Evolutionary conservation across 2,797 vertebrate species (phyloP), one percentile per base, ranked within the genome.

Genomic region (Gambusia yucatana): DNA sequence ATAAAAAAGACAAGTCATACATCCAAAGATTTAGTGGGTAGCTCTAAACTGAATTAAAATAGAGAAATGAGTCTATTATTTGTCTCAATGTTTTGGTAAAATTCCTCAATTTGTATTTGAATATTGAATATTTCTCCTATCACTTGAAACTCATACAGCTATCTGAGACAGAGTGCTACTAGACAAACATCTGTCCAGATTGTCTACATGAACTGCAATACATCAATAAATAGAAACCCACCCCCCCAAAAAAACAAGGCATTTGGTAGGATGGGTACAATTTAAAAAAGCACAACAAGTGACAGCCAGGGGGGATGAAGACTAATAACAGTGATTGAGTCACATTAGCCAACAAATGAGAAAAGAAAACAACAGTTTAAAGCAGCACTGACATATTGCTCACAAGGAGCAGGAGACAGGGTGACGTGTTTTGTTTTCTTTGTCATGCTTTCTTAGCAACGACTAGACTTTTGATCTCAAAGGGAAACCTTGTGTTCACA

Each of bases 381-480:
- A 76, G 50, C 83, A 73, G 76, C 74, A 73, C 85, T 91, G 89
- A 94, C 87, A 93, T 82, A 84, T 77, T 77, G 77, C 84, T 90
- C 88, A 90, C 81, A 81, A 78, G 77, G 72, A 87, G 65, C 90
- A 80, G 75, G 82, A 88, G 73, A 80, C 76, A 0, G 85, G 84
- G 73, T 91, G 84, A 87, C 77, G 77, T 87, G 82, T 87, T 94
- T 84, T 92, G 84, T 91, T 94, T 91, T 90, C 70, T 76, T 72
- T 84, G 84, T 89, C 83, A 92, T 82, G 89, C 90, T 90, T 92
- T 93, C 89, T 85, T 90, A 87, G 88, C 84, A 89, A 89, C 63
- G 61, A 76, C 88, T 82, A 93, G 82, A 90, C 88, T 86, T 91
- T 82, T 84, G 81, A 90, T 90, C 84, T 92, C 86, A 84, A 90